Evolutionary conservation across 2,113 vertebrate species (phyloP).

Genomic region (Callocephalon fimbriatum): DNA sequence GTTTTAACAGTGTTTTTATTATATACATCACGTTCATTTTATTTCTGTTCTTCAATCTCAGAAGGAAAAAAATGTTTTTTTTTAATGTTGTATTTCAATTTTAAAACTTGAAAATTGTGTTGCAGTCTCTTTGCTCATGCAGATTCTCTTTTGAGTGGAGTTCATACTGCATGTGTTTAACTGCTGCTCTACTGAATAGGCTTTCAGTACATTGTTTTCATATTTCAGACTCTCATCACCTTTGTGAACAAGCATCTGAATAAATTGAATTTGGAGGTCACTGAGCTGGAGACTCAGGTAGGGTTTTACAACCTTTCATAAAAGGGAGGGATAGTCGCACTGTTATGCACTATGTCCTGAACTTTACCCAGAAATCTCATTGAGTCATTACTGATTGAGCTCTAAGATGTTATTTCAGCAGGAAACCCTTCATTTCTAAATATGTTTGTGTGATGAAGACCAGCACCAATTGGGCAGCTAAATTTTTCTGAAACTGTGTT

Average conservation of each 20-base stretch:
- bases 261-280: conserved; percentile 97
- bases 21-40: background rate
- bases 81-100: background rate
- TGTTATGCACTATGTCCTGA: background rate
- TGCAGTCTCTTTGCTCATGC: background rate
- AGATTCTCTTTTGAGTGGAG: background rate
- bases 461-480: background rate
- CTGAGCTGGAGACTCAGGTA: conserved; percentile 98
- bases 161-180: background rate
- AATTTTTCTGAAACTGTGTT: background rate
- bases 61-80: background rate
- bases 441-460: background rate
- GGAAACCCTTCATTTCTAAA: background rate
- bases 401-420: background rate
- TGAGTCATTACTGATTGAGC: background rate
- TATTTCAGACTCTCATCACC: conserved; percentile 92
- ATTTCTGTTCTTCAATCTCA: background rate
- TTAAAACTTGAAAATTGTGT: background rate
- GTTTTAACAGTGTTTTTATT: background rate
- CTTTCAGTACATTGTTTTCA: conserved; percentile 13
- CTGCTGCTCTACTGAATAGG: background rate
- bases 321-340: background rate
- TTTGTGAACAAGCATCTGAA: conserved; percentile 99
- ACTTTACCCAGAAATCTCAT: background rate
- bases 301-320: background rate